Evolutionary conservation across 2,113 vertebrate species (phyloP).

Genomic region (Panthera tigris): DNA sequence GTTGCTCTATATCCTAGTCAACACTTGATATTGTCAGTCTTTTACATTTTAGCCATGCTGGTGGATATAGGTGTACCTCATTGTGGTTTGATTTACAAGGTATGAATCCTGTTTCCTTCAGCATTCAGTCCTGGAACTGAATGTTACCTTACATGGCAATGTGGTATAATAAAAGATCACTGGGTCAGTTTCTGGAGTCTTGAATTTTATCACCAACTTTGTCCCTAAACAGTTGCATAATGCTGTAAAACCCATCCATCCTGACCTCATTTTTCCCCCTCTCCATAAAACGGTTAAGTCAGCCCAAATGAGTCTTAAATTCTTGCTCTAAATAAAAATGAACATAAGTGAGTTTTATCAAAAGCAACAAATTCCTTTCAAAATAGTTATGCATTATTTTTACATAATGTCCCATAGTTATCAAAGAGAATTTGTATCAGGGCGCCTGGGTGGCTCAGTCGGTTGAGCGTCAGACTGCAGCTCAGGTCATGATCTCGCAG

Average conservation of each 20-base stretch:
- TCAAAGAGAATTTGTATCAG: neutral
- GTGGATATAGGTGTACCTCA: neutral
- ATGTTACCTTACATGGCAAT: neutral
- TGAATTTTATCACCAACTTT: neutral
- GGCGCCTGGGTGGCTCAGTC: too few species aligned
- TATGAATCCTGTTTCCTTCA: neutral
- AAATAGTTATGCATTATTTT: neutral
- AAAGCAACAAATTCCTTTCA: neutral
- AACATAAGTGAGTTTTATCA: neutral
- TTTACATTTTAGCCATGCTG: neutral
- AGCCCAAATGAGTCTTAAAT: neutral
- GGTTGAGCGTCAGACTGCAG: too few species aligned
- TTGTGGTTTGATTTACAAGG: neutral
- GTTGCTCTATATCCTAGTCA: neutral
- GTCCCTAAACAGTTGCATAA: neutral
- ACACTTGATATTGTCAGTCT: neutral
- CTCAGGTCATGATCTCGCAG: too few species aligned
- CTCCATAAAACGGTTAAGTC: neutral
- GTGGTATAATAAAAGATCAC: neutral
- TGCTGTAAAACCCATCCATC: neutral
- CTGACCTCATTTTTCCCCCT: neutral
- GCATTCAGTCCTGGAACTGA: neutral
- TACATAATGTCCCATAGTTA: neutral
- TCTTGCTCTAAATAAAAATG: slow-evolving; percentile 27
- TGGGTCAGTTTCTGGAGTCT: neutral